Evolutionary conservation across 2,113 vertebrate species (phyloP), one percentile per base, ranked within the genome.

Genomic region (Platanista minor): DNA sequence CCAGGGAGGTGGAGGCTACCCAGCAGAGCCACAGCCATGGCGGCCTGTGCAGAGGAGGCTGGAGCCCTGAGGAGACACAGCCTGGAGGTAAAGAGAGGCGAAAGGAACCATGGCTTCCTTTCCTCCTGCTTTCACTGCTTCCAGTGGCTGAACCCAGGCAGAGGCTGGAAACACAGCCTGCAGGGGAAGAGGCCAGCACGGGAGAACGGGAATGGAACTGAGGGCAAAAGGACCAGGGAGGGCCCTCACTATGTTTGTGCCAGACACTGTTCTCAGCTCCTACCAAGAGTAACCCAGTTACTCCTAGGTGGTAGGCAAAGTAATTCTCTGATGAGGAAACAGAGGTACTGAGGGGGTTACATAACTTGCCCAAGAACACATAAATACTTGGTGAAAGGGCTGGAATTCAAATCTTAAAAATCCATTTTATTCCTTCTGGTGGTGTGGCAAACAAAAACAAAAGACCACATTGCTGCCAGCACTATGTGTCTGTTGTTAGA

Each of bases 401-500:
- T 54, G 67, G 29, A 29, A 36, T 69, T 85, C 43, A 85, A 75
- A 82, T 64, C 77, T 80, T 41, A 67, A 72, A 52, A 57, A 54
- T 39, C 59, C 11, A 29, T 43, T 80, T 87, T 31, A 43, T 36
- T 81, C 29, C 41, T 67, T 87, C 62, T 33, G 69, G 15, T 20
- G 36, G 18, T 3, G 15, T 27, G 39, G 78, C 77, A 77, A 97
- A 81, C 27, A 57, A 88, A 66, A 66, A 59, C 59, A 67, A 90
- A 90, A 93, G 72, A 62, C 83, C 3, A 72, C 0, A 69, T 0
- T 52, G 49, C 43, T 17, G 81, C 75, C 90, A 94, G 59, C 80
- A 97, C 86, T 71, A 31, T 84, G 95, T 86, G 52, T 43, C 90
- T 83, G 43, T 95, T 87, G 18, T 85, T 39, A 69, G 61, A 81